Evolutionary conservation across 2,797 vertebrate genomes (phyloP).

Genomic region (Acanthis flammea): DNA sequence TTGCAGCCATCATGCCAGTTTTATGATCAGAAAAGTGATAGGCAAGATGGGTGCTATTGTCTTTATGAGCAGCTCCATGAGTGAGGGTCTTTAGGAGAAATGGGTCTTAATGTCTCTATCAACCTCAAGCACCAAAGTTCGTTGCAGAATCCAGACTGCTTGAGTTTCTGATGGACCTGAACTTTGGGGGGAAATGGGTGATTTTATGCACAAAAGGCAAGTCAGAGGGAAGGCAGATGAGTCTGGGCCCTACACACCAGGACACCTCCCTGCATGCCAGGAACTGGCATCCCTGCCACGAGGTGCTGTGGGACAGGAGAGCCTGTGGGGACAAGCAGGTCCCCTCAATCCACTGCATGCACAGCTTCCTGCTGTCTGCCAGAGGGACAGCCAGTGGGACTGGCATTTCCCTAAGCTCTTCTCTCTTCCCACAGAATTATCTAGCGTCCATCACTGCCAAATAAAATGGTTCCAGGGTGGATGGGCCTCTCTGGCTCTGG

Average conservation of each 20-base stretch:
- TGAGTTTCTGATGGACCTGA: background rate
- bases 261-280: background rate
- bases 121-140: background rate
- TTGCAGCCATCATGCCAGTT: background rate
- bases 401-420: background rate
- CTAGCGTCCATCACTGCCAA: background rate
- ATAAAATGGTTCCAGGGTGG: accelerated
- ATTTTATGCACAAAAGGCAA: background rate
- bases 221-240: background rate
- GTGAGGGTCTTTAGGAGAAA: background rate
- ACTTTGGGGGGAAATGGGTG: background rate
- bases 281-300: background rate
- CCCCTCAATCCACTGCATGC: background rate
- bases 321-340: background rate
- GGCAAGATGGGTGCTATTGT: background rate
- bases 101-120: background rate
- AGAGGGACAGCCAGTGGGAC: background rate
- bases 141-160: background rate
- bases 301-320: background rate
- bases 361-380: background rate
- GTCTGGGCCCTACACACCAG: background rate
- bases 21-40: background rate
- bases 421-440: background rate
- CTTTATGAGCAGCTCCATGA: background rate
- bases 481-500: background rate